Evolutionary conservation across 2,888 invertebrate species (phyloP).

Genomic region (Aleiodes testaceus): DNA sequence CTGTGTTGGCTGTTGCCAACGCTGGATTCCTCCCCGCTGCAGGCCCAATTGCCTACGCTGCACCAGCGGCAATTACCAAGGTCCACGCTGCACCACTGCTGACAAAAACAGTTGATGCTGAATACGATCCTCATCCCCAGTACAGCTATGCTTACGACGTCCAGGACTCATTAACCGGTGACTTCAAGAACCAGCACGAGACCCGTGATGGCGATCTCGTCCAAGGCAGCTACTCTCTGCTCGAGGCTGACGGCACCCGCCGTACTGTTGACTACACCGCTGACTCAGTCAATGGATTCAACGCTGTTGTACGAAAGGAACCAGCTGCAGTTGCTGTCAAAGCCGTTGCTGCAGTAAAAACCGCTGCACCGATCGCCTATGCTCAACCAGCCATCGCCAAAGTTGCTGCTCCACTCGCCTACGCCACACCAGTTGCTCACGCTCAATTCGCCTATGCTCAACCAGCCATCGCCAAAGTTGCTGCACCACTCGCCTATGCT

Average conservation of each 20-base stretch:
- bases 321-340: conserved; percentile 66
- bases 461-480: conserved; percentile 42
- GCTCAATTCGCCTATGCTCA: conserved; percentile 47
- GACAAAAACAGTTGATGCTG: conserved; percentile 64
- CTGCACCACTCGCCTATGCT: conserved; percentile 44
- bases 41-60: conserved; percentile 50
- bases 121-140: conserved; percentile 63
- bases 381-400: conserved; percentile 47
- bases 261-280: conserved; percentile 68
- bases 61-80: conserved; percentile 60
- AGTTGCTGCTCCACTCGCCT: conserved; percentile 49
- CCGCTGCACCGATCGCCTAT: conserved; percentile 52
- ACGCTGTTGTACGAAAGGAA: conserved; percentile 68
- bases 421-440: conserved; percentile 74
- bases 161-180: conserved; percentile 66
- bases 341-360: conserved; percentile 68
- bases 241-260: conserved; percentile 73
- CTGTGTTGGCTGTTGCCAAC: conserved; percentile 71
- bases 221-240: conserved; percentile 71
- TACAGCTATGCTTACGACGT: conserved; percentile 64
- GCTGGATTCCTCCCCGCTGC: conserved; percentile 72
- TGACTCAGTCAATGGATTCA: conserved; percentile 67
- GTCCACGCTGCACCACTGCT: conserved; percentile 42
- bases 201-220: conserved; percentile 67
- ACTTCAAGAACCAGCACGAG: conserved; percentile 66